phyloP scores from a whole-genome alignment of 2,113 vertebrate species.

The Jacana jacana region DNA sequence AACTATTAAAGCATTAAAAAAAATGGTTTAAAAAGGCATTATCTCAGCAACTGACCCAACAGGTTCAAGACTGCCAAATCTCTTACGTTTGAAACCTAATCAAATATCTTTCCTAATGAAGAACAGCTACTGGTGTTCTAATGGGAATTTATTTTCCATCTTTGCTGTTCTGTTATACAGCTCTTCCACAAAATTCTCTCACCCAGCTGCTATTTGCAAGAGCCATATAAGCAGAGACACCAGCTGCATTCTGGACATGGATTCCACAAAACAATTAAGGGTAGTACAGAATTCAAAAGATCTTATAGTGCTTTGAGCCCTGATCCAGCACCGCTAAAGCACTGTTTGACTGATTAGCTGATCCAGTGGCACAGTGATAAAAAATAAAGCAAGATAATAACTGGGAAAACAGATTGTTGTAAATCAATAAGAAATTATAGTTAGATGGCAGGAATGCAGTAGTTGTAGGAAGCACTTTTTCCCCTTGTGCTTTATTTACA shows the following conservation, averaged over 20 bases:
- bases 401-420: neutral
- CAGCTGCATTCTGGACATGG: neutral
- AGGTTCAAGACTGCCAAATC: neutral
- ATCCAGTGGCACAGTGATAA: neutral
- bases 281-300: neutral
- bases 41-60: neutral
- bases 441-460: neutral
- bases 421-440: neutral
- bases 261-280: neutral
- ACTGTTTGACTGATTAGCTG: neutral
- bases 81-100: neutral
- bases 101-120: neutral
- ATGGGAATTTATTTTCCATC: neutral
- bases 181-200: neutral
- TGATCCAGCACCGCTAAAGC: neutral
- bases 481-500: neutral
- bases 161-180: neutral
- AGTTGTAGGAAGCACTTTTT: neutral
- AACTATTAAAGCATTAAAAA: neutral
- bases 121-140: neutral
- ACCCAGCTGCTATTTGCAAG: neutral
- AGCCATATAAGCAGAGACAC: neutral
- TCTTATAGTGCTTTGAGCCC: neutral
- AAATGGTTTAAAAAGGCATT: neutral
- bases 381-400: neutral